Percentiles rank a stretch among this genome's conserved stretches.
Conservation (phyloP, 2,113 vertebrate species). For the Gopherus evgoodei region DNA sequence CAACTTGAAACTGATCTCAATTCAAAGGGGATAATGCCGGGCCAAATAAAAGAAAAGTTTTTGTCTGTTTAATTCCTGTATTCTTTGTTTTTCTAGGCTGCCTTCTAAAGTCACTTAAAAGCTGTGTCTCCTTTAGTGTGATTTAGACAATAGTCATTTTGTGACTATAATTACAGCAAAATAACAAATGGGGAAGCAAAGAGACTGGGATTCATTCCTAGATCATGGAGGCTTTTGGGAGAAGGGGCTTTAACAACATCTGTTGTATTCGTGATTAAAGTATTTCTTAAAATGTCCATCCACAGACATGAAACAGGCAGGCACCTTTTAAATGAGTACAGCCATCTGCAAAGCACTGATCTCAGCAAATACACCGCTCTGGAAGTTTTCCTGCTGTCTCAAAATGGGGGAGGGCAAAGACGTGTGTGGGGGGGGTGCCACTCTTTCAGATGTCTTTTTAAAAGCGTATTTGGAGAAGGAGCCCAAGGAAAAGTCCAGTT, state of each 20-base stretch:
- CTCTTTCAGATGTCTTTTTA: neutral
- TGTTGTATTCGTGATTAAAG: slow-evolving; percentile 67
- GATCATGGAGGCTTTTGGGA: slow-evolving; percentile 67
- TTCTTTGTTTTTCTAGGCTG: slow-evolving; percentile 67
- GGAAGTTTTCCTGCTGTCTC: neutral
- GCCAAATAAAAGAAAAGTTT: slow-evolving; percentile 79
- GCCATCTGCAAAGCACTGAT: neutral
- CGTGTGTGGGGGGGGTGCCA: neutral
- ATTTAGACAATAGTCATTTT: slow-evolving; percentile 69
- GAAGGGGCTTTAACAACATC: slow-evolving; percentile 59
- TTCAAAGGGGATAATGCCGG: slow-evolving; percentile 85
- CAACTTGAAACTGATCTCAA: slow-evolving; percentile 92
- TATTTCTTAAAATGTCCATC: slow-evolving; percentile 72
- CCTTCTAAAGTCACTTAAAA: slow-evolving; percentile 47
- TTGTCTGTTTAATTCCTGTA: slow-evolving; percentile 70
- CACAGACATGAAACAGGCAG: slow-evolving; percentile 60
- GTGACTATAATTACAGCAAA: slow-evolving; percentile 65
- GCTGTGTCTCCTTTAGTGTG: slow-evolving; percentile 34
- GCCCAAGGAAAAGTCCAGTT: neutral
- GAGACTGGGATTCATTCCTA: slow-evolving; percentile 66
- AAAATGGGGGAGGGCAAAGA: neutral
- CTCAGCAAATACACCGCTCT: neutral
- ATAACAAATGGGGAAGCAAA: slow-evolving; percentile 58
- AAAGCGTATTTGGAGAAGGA: neutral
- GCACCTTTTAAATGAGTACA: neutral